A percentile compares a stretch with the other conserved stretches of the same genome.
phyloP scores from a whole-genome alignment of 2,797 vertebrate species.

The Myripristis jacobus region DNA sequence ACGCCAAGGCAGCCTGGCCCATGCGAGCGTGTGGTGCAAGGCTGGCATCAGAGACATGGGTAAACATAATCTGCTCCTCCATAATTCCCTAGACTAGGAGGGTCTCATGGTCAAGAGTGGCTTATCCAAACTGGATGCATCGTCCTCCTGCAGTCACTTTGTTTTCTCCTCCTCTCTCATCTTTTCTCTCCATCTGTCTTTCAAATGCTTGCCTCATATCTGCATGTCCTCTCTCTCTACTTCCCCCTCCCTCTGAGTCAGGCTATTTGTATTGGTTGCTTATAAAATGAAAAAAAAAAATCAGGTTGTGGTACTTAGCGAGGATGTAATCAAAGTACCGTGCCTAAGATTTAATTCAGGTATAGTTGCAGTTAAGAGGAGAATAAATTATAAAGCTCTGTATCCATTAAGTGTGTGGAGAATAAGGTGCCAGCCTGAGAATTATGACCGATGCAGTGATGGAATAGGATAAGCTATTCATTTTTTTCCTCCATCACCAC shows the following conservation, averaged over 20 bases:
- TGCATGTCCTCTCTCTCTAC: background rate
- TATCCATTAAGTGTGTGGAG: conserved; percentile 51
- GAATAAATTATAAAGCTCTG: conserved; percentile 54
- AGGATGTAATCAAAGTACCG: conserved; percentile 59
- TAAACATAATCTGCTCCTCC: conserved; percentile 29
- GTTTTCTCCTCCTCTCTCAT: conserved; percentile 29
- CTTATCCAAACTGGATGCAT: conserved; percentile 49
- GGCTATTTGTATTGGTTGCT: conserved; percentile 58
- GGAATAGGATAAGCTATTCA: conserved; percentile 51
- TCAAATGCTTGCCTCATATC: background rate
- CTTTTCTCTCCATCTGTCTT: conserved; percentile 1
- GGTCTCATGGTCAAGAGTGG: conserved; percentile 58
- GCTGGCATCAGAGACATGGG: conserved; percentile 55
- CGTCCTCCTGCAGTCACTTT: conserved; percentile 45
- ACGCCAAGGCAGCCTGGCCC: conserved; percentile 25
- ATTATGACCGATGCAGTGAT: conserved; percentile 66
- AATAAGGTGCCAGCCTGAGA: conserved; percentile 58
- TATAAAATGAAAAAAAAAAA: conserved; percentile 46
- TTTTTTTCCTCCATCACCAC: conserved; percentile 35
- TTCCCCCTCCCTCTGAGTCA: conserved; percentile 17
- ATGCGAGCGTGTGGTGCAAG: conserved; percentile 45
- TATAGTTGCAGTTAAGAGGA: conserved; percentile 61
- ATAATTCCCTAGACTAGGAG: conserved; percentile 48
- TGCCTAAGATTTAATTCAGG: conserved; percentile 58
- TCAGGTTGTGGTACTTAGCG: conserved; percentile 60